phyloP scores from a whole-genome alignment of 2,113 vertebrate genomes.

The Kobus ellipsiprymnus region DNA sequence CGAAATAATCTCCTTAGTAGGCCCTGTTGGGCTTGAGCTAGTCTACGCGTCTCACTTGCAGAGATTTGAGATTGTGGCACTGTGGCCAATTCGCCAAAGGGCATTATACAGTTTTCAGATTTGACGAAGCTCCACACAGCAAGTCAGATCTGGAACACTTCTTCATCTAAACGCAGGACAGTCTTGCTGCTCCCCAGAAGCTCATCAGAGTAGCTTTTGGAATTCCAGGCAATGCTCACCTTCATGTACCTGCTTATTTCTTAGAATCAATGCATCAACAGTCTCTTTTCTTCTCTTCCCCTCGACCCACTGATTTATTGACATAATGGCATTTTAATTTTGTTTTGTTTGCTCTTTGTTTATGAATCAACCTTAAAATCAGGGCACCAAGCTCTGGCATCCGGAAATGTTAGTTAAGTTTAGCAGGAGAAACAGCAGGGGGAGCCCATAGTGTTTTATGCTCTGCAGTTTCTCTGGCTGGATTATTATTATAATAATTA shows the following conservation, averaged over 20 bases:
- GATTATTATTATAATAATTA: constrained; percentile 34
- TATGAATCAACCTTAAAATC: constrained; percentile 58
- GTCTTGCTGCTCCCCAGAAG: background rate
- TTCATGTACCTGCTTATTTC: background rate
- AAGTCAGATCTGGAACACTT: background rate
- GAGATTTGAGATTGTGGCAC: background rate
- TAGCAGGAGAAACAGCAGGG: constrained; percentile 75
- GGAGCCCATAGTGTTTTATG: constrained; percentile 64
- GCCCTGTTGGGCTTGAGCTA: background rate
- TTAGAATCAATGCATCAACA: background rate
- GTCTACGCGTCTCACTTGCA: background rate
- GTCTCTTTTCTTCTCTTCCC: background rate
- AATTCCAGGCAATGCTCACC: background rate
- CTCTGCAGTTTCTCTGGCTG: constrained; percentile 37
- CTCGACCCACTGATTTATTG: constrained; percentile 2
- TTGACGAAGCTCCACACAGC: constrained; percentile 12
- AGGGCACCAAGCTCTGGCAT: constrained; percentile 33
- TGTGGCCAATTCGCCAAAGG: background rate
- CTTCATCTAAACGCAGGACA: background rate
- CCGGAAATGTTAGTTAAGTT: constrained; percentile 47
- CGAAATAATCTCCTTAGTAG: constrained; percentile 29
- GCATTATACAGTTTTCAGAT: background rate
- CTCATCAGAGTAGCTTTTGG: background rate
- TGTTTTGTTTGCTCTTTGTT: constrained; percentile 65
- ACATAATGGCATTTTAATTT: constrained; percentile 48